Conservation (phyloP, 2,113 vertebrate genomes). For the Pygoscelis adeliae region DNA sequence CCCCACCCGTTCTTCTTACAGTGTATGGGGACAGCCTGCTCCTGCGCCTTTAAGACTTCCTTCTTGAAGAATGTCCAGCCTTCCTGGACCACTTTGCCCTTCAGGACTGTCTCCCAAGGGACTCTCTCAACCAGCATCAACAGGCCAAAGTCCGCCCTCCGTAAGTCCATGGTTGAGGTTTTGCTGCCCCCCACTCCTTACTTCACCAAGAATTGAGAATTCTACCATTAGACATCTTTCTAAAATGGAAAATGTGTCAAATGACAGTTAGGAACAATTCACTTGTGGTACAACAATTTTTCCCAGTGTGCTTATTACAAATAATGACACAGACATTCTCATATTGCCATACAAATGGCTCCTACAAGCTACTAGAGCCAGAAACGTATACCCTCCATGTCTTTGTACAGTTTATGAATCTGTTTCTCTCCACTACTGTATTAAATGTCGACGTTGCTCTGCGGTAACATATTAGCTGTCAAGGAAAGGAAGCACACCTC, state of each 20-base stretch:
- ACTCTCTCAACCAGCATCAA: too few relatives aligned
- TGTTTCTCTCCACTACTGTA: not conserved
- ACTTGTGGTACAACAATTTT: not conserved
- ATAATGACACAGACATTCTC: not conserved
- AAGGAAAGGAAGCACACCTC: not conserved
- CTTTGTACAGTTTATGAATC: not conserved
- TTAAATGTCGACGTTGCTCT: not conserved
- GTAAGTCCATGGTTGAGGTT: too few relatives aligned
- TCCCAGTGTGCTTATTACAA: not conserved
- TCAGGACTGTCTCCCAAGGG: too few relatives aligned
- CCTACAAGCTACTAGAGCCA: not conserved
- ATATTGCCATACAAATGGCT: not conserved
- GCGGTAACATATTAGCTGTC: not conserved
- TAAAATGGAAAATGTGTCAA: not conserved
- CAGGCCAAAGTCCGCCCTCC: too few relatives aligned
- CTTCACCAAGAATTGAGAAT: too few relatives aligned
- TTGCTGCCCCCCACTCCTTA: too few relatives aligned
- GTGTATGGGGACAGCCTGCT: too few relatives aligned
- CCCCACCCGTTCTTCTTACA: too few relatives aligned
- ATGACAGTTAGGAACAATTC: not conserved
- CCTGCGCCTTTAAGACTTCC: too few relatives aligned
- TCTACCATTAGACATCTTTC: not conserved
- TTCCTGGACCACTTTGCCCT: too few relatives aligned
- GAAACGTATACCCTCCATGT: not conserved
- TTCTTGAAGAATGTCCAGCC: too few relatives aligned